Base-by-base conservation (phyloP, 2,113 vertebrate species). In the Agapornis roseicollis region DNA sequence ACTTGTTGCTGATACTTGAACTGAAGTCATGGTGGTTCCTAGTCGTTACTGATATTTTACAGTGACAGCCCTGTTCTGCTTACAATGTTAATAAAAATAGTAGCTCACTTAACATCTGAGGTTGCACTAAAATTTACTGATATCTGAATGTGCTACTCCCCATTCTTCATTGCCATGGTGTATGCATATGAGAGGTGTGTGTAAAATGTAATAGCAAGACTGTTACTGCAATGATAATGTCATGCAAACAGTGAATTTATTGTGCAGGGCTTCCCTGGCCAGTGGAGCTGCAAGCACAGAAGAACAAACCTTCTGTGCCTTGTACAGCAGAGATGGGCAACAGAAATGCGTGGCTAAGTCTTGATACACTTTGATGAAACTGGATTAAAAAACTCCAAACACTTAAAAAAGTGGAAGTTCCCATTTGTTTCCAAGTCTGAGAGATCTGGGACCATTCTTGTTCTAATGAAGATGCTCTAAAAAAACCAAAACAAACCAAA, bases 31-130 rank as follows among this genome's bases (percentile, higher is more conserved):
- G 41, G 65, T 80, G 22, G 63, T 66, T 96, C 52, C 66, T 17
- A 66, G 73, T 71, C 87, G 70, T 85, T 96, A 83, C 84, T 72
- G 80, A 86, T 91, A 82, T 87, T 96, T 94, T 85, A 89, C 80
- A 90, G 88, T 76, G 85, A 96, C 88, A 84, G 64, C 46, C 44
- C 46, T 63, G n/a, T 35, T 90, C 80, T 76, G 46, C 72, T 90
- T 53, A 46, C 33, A 84, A 7, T 7, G 22, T 63, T 77, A 73
- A 82, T 91, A 85, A 93, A 91, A 96, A 87, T 52, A 94, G 78
- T 52, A 94, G 77, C 74, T 92, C n/a, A 37, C 50, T 73, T 92
- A 61, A 35, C 53, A 80, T 58, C 72, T 96, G 74, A 19, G n/a
- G 47, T 93, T 90, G 39, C 42, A 68, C 11, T 52, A 18, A 70